These are phyloP conservation scores for Aythya baeri DNA, from an alignment of 2,113 vertebrate genomes.

Conservation along the genomic window DNA sequence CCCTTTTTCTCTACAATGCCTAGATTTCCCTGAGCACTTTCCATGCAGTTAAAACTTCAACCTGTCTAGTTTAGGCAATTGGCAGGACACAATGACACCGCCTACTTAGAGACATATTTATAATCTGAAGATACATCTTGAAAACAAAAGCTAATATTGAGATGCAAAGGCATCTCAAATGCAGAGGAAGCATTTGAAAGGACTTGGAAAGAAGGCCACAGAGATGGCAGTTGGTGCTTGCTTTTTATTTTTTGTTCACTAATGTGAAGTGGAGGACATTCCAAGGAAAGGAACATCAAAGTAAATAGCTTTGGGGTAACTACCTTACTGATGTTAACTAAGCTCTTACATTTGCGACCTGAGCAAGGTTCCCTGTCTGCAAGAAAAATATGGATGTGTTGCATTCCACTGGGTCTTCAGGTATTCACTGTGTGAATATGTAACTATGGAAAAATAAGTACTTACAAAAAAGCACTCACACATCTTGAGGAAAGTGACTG, in stretches of 20 bases:
- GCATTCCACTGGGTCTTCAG: not conserved
- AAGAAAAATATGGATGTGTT: not conserved
- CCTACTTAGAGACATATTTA: not conserved
- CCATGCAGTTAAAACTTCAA: not conserved
- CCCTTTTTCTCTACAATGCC: not conserved
- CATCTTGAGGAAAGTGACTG: rapidly evolving
- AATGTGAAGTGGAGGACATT: not conserved
- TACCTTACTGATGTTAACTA: not conserved
- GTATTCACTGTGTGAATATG: not conserved
- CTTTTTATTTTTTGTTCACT: not conserved
- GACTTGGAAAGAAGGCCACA: not conserved
- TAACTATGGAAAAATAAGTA: not conserved
- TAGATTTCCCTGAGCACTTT: not conserved
- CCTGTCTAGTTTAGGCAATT: not conserved
- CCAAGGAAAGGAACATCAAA: not conserved
- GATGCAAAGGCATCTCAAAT: not conserved
- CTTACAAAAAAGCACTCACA: not conserved
- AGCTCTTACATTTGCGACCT: not conserved
- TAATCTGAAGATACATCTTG: too few relatives aligned
- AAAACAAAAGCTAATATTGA: not conserved
- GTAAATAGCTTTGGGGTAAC: not conserved
- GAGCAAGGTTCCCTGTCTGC: not conserved
- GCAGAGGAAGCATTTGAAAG: not conserved
- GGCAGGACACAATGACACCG: not conserved
- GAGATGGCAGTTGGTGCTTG: not conserved